phyloP scores from a whole-genome alignment of 1,140 invertebrate species.

The Diabrotica virgifera region DNA sequence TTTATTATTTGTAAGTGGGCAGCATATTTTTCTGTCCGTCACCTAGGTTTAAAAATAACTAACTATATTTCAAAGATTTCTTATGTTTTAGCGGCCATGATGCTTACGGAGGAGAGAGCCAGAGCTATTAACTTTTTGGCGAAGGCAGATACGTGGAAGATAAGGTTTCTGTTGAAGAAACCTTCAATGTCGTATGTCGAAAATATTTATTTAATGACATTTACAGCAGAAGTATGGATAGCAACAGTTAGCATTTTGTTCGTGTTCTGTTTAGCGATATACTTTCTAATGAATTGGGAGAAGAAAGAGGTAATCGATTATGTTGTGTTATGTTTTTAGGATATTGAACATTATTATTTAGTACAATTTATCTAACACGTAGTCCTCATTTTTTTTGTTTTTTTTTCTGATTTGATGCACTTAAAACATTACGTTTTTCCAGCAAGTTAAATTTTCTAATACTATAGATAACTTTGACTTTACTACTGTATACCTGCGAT shows the following conservation, averaged over 20 bases:
- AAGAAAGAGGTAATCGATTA: background rate
- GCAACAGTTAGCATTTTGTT: conserved; percentile 15
- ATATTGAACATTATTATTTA: conserved; percentile 3
- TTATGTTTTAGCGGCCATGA: conserved; percentile 2
- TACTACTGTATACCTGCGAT: no score
- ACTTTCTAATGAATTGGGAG: conserved; percentile 28
- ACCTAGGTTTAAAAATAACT: no score
- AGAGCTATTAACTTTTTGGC: conserved; percentile 23
- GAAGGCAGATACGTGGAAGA: conserved; percentile 19
- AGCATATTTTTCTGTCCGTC: no score
- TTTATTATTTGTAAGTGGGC: no score
- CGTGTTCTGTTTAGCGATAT: conserved; percentile 18
- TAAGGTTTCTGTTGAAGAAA: conserved; percentile 31
- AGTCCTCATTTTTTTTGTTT: no score
- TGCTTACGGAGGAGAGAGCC: conserved; percentile 21
- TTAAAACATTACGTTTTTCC: no score
- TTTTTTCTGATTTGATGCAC: no score
- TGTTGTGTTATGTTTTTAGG: no score
- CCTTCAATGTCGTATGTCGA: conserved; percentile 31
- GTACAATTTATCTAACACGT: background rate
- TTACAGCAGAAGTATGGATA: conserved; percentile 30
- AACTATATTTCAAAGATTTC: no score
- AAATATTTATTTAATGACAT: conserved; percentile 32
- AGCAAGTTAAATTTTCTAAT: no score
- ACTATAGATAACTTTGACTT: no score